Base-by-base conservation (phyloP, 2,113 vertebrate genomes). In the Amblyopsis rosae region DNA sequence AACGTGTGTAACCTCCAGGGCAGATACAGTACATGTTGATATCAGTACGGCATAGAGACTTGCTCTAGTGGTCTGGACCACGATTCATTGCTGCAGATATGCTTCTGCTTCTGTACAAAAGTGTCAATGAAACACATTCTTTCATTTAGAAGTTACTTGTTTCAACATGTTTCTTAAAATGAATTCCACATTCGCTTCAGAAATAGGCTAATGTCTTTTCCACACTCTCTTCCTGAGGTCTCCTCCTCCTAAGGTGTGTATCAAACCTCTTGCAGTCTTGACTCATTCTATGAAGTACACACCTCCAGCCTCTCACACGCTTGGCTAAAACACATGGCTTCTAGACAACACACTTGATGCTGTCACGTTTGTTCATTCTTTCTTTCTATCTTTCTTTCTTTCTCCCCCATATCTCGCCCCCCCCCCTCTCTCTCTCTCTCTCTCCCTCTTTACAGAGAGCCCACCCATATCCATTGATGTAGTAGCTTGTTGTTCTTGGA, bases 301-400 rank as follows among this genome's bases (percentile, higher is more conserved):
- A 13, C 62, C 74, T 72, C 35, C 69, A 78, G 76, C 76, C 69
- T 69, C 82, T 82, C 64, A 79, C 88, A 87, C 33, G 71, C 82
- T 75, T 75, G 69, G 78, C 82, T 57, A 10, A 5, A 65, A 84
- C 88, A 92, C 89, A 90, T 91, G 89, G 84, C 83, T 65, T 65
- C 50, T 65, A 76, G 88, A 82, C 82, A 77, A 81, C 88, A 87
- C 85, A 84, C 84, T 86, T 79, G 67, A 80, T 66, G 84, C 70
- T 71, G 85, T 90, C 87, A 90, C 87, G 77, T 92, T 19, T 1
- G 19, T 19, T 19, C 19, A 19, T 50, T 57, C 60, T 51, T 50
- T 48, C 51, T 71, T 45, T 50, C 63, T 73, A 0, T 57, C 19
- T 41, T 19, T 33, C 49, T 50, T 51, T 57, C 46, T 75, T 9